Percentiles rank a stretch among this genome's conserved stretches.
phyloP scores from a whole-genome alignment of 2,888 invertebrate species.

The Noctua comes region DNA sequence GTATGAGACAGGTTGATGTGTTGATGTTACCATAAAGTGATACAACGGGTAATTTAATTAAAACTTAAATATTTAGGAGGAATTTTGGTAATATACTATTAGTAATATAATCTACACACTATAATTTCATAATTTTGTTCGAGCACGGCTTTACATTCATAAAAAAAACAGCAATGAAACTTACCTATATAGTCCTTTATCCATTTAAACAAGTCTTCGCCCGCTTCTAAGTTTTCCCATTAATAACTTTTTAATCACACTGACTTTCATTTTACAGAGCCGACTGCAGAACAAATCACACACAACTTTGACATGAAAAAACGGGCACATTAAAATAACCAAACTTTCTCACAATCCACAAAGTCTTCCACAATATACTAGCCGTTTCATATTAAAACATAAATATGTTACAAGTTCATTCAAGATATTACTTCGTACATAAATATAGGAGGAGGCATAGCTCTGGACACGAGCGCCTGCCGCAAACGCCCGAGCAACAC shows the following conservation, averaged over 20 bases:
- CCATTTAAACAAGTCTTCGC: slow-evolving; percentile 40
- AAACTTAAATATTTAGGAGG: neutral
- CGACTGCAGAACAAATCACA: slow-evolving; percentile 40
- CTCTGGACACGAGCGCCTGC: slow-evolving; percentile 71
- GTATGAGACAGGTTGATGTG: neutral
- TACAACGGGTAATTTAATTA: neutral
- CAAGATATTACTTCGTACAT: slow-evolving; percentile 51
- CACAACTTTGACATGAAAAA: slow-evolving; percentile 22
- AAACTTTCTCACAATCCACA: slow-evolving; percentile 37
- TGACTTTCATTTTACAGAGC: slow-evolving; percentile 41
- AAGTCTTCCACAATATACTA: slow-evolving; percentile 24
- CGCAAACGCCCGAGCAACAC: slow-evolving; percentile 75
- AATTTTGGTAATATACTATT: neutral
- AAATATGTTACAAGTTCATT: slow-evolving; percentile 40
- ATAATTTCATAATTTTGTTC: neutral
- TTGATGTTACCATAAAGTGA: slow-evolving; percentile 1
- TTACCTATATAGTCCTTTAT: slow-evolving; percentile 45
- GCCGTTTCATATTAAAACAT: slow-evolving; percentile 36
- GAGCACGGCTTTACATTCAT: neutral
- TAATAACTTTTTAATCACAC: slow-evolving; percentile 55
- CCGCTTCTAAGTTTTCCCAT: slow-evolving; percentile 34
- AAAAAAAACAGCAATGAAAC: slow-evolving; percentile 10
- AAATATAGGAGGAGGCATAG: slow-evolving; percentile 12
- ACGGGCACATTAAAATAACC: slow-evolving; percentile 16
- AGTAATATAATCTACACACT: neutral